Evolutionary conservation across 2,113 vertebrate genomes (phyloP).

Genomic region (Macheiramphus alcinus): DNA sequence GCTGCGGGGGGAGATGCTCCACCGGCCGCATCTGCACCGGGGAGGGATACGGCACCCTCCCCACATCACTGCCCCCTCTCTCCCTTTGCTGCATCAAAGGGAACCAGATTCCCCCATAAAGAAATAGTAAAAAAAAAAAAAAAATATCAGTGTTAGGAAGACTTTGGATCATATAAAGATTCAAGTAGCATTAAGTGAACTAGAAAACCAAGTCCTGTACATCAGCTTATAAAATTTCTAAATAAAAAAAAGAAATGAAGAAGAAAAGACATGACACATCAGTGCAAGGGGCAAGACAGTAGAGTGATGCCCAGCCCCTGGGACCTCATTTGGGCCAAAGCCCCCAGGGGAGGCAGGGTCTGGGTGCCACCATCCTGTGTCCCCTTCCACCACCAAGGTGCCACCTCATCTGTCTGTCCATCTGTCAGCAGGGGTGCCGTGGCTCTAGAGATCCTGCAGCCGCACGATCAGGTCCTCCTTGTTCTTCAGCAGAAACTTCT

Average conservation of each 20-base stretch:
- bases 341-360: neutral
- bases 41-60: neutral
- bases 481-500: constrained; percentile 86
- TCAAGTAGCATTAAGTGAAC: neutral
- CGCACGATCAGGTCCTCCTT: constrained; percentile 69
- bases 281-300: neutral
- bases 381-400: neutral
- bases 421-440: neutral
- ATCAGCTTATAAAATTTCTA: constrained; percentile 4
- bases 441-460: constrained; percentile 59
- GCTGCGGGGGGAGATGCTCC: neutral
- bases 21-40: too few relatives aligned
- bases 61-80: neutral
- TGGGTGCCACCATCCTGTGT: neutral
- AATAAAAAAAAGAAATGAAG: neutral
- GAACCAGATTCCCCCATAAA: neutral
- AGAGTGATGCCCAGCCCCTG: neutral
- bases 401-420: neutral
- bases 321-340: neutral
- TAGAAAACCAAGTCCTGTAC: constrained; percentile 27
- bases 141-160: neutral
- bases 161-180: neutral
- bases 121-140: neutral
- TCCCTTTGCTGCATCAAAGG: neutral
- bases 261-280: neutral